Evolutionary conservation across 1,140 invertebrate genomes (phyloP).

Genomic region (Rhysida immarginata): DNA sequence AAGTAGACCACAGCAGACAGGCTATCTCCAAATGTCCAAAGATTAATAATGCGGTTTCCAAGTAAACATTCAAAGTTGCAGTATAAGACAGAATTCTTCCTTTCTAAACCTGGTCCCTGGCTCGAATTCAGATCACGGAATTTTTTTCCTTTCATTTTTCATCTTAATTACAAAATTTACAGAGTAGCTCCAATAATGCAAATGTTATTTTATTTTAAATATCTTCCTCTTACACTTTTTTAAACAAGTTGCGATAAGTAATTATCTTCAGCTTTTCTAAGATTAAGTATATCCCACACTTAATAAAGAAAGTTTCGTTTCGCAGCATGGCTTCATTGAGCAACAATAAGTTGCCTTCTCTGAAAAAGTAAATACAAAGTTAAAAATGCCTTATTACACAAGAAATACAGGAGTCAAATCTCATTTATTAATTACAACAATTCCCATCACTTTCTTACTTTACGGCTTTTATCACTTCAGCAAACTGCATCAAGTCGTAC

Average conservation of each 20-base stretch:
- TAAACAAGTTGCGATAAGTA: constrained; percentile 90
- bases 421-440: neutral
- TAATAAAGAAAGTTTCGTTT: constrained; percentile 84
- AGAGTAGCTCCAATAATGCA: constrained; percentile 4
- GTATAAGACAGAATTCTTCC: too few species aligned
- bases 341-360: constrained; percentile 64
- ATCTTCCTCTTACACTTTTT: constrained; percentile 81
- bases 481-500: constrained; percentile 80
- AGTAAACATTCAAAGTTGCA: too few species aligned
- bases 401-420: neutral
- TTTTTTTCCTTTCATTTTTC: too few species aligned
- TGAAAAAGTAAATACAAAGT: constrained; percentile 19
- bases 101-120: too few species aligned
- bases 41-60: too few species aligned
- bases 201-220: too few species aligned
- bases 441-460: constrained; percentile 32
- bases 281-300: constrained; percentile 88
- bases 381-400: too few species aligned
- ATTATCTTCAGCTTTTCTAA: constrained; percentile 91
- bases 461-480: constrained; percentile 68
- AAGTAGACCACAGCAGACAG: too few species aligned
- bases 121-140: too few species aligned
- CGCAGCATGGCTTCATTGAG: constrained; percentile 71
- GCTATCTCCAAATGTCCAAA: too few species aligned
- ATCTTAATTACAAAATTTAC: too few species aligned